Evolutionary conservation across 2,797 vertebrate species (phyloP), one percentile per base, ranked within the genome.

Genomic region (Chaetophractus vellerosus): DNA sequence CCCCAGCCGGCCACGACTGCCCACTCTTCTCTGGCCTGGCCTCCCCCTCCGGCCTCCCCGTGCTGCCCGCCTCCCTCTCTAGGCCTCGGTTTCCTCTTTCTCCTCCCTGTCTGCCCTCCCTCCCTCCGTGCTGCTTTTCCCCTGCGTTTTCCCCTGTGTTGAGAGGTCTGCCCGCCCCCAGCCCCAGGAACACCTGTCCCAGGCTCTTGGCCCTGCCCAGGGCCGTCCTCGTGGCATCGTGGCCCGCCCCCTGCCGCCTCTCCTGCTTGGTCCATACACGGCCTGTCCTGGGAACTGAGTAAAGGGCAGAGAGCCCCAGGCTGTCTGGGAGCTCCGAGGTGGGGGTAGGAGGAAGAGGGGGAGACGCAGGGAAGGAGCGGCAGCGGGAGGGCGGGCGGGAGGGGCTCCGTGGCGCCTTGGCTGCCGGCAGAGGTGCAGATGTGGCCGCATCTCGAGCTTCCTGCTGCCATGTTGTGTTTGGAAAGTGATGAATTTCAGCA

Each of bases 401-500:
- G 87, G 50, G 69, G 36, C 75, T 81, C 74, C 6, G 74, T 61
- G 75, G 71, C 1, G 18, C 94, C 93, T 41, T 9, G 3, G 93
- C 98, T 55, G 1, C 68, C 0, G 48, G 96, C 96, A 59, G 96
- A 96, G 97, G 97, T 97, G 94, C 98, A 98, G 98, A 98, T 98
- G 98, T 97, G 98, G 80, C 82, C 2, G 19, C 79, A 50, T 61
- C 31, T 1, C 96, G 93, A 61, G 96, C 93, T 78, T 95, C 94
- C 91, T 31, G 28, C 97, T 69, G 96, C 97, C 3, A 94, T 93
- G 95, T 96, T 98, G 97, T 93, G 97, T 98, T 98, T 97, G 98
- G 97, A 96, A 98, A 98, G 98, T 98, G 98, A 98, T 98, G 98
- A 98, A 98, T 98, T 98, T 98, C 98, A 98, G 98, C 98, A 98